phyloP scores from a whole-genome alignment of 2,797 vertebrate genomes.

The Hozukius guyotensis region DNA sequence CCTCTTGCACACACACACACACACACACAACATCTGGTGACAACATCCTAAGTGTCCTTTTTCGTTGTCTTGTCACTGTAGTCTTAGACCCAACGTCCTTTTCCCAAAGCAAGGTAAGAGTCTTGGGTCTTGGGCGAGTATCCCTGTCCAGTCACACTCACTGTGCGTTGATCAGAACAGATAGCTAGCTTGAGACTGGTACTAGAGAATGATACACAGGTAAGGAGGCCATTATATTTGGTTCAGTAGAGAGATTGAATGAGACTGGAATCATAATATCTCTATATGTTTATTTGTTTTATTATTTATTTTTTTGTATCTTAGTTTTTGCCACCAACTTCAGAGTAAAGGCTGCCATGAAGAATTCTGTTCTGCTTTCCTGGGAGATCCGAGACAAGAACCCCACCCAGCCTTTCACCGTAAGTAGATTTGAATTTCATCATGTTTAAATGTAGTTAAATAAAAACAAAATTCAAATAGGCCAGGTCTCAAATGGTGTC shows the following conservation, averaged over 20 bases:
- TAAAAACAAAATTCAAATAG: neutral
- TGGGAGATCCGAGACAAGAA: constrained; percentile 98
- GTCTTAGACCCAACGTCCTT: constrained; percentile 72
- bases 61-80: constrained; percentile 79
- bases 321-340: constrained; percentile 99
- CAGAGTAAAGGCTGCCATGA: constrained; percentile 98
- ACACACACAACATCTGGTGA: constrained; percentile 37
- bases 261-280: neutral
- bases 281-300: constrained; percentile 14
- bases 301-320: constrained; percentile 71
- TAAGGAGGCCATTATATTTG: constrained; percentile 61
- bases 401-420: constrained; percentile 94
- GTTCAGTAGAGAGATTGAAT: neutral
- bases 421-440: constrained; percentile 74
- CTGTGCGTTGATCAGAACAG: constrained; percentile 50
- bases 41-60: constrained; percentile 77
- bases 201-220: constrained; percentile 58
- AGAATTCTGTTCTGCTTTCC: constrained; percentile 94
- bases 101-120: constrained; percentile 79
- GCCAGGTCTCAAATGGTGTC: neutral
- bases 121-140: constrained; percentile 44
- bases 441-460: neutral
- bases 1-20: constrained; percentile 25
- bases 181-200: constrained; percentile 51
- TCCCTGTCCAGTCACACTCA: constrained; percentile 48